These are phyloP conservation scores for Toxotes lorentzi DNA, from an alignment of 2,797 vertebrate genomes.

Conservation along the genomic window DNA sequence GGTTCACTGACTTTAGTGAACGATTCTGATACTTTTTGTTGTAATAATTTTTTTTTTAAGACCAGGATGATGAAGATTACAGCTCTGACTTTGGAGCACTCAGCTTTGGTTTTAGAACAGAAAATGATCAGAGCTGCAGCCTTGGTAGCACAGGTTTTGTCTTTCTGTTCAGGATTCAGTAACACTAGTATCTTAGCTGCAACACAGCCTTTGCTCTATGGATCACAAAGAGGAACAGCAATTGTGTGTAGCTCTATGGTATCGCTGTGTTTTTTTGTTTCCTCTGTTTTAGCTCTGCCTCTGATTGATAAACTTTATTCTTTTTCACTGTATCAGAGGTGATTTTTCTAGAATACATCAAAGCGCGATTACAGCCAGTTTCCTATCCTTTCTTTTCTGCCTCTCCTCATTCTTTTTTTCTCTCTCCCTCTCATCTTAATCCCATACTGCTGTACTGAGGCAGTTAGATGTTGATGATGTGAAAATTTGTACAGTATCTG, in stretches of 20 bases:
- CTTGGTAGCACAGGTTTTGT: conserved; percentile 15
- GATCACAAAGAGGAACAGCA: conserved; percentile 17
- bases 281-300: not conserved
- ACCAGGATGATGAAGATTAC: not conserved
- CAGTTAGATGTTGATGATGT: conserved; percentile 30
- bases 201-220: conserved; percentile 31
- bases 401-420: not conserved
- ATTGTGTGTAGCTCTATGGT: not conserved
- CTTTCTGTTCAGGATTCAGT: conserved; percentile 22
- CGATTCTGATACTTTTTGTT: conserved; percentile 14
- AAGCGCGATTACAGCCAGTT: conserved; percentile 21
- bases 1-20: not conserved
- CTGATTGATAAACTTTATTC: conserved; percentile 1
- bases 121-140: conserved; percentile 38
- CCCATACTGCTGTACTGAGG: conserved; percentile 32
- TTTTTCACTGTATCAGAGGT: conserved; percentile 14
- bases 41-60: not conserved
- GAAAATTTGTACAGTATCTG: conserved; percentile 21
- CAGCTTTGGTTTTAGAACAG: conserved; percentile 25
- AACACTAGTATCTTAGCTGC: conserved; percentile 23
- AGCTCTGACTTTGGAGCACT: conserved; percentile 9
- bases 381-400: conserved; percentile 6
- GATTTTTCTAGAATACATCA: conserved; percentile 12
- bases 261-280: not conserved
- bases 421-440: conserved; percentile 15